Evolutionary conservation across 2,888 invertebrate genomes (phyloP), one percentile per base, ranked within the genome.

Genomic region (Venustoraphidia nigricollis): DNA sequence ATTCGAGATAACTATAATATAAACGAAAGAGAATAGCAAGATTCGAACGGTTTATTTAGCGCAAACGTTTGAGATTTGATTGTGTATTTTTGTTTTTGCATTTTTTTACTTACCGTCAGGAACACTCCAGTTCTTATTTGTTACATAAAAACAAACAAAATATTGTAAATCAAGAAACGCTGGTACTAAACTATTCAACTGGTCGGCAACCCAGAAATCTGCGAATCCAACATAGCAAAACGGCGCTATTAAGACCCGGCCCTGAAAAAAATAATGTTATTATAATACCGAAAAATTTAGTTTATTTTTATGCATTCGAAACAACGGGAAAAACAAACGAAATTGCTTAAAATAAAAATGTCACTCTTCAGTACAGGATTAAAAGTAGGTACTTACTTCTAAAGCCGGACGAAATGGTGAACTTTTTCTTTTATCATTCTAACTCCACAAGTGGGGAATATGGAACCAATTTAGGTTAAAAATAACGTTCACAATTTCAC

Each of bases 181-280:
- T 0, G 84, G 85, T 1, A 79, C 85, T 54, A 98, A 74, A 47
- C 95, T 95, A 67, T 95, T 97, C 61, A 96, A 73, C 66, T 97
- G 97, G 72, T 97, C 96, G 6, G 94, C 96, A 65, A 97, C 79
- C 96, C 96, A 97, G 76, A 97, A 97, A 70, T 97, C 96, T 27
- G 96, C 94, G 63, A 96, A 97, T 41, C 87, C 79, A 9, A 97
- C 96, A 56, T 88, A 89, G 62, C 88, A 83, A 62, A 95, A 93
- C 14, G 96, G 96, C 0, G 96, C 92, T 36, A 86, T 79, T 43
- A 93, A 60, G 55, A 94, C 85, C 48, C 88, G 79, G 53, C 83
- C 83, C 89, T 89, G 65, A 46, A 69, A 68, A 51, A 52, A 48
- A 53, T 42, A 50, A 44, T 13, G 41, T 27, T 27, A 27, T 27